Evolutionary conservation across 2,888 invertebrate genomes (phyloP).

Genomic region (Cephus rjabovi): DNA sequence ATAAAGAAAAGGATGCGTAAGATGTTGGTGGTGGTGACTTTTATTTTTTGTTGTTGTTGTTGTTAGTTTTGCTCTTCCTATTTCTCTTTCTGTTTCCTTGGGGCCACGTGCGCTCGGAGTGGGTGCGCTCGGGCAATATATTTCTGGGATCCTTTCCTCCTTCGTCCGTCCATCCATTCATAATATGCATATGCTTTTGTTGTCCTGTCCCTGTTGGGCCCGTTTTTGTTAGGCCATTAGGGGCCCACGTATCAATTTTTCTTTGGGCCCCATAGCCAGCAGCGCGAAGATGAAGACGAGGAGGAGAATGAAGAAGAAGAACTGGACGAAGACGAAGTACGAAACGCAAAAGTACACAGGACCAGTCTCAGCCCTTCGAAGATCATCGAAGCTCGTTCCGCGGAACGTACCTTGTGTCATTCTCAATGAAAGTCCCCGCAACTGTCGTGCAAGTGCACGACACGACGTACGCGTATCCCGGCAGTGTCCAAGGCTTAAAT

Average conservation of each 20-base stretch:
- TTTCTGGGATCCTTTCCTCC: constrained; percentile 58
- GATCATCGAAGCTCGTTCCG: background rate
- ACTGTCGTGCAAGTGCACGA: background rate
- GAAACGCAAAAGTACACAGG: background rate
- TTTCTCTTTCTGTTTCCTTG: constrained; percentile 18
- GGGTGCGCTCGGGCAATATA: constrained; percentile 59
- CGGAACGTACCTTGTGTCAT: background rate
- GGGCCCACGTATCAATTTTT: constrained; percentile 63
- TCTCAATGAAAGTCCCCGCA: background rate
- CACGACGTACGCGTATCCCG: background rate
- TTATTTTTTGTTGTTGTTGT: constrained; percentile 26
- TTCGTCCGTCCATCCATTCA: constrained; percentile 59
- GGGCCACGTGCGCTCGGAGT: constrained; percentile 52
- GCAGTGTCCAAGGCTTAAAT: constrained; percentile 18
- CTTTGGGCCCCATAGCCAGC: constrained; percentile 31
- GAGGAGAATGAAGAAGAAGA: background rate
- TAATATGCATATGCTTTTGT: constrained; percentile 62
- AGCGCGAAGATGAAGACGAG: background rate
- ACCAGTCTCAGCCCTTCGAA: background rate
- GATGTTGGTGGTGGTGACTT: background rate
- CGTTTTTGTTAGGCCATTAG: constrained; percentile 60
- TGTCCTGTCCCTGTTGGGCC: constrained; percentile 55
- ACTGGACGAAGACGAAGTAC: background rate
- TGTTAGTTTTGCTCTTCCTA: constrained; percentile 29
- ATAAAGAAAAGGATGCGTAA: constrained; percentile 38